Conservation (phyloP, 2,113 vertebrate genomes). For the Nycticryphes semicollaris region DNA sequence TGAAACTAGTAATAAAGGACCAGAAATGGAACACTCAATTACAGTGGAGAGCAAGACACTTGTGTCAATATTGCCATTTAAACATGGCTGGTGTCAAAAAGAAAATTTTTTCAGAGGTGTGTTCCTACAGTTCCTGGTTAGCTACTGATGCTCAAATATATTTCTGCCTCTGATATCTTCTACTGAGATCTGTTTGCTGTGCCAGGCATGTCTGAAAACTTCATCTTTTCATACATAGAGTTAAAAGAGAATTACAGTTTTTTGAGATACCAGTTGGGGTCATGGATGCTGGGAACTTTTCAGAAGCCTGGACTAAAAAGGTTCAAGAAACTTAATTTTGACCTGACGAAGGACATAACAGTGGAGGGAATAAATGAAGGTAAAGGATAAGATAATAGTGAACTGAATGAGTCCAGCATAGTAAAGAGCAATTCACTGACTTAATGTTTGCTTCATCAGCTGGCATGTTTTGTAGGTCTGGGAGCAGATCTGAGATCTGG, state of each 20-base stretch:
- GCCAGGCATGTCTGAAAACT: neutral
- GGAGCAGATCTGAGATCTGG: neutral
- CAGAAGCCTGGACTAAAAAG: neutral
- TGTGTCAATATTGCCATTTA: slow-evolving; percentile 31
- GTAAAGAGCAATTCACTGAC: neutral
- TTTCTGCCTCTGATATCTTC: neutral
- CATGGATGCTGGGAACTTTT: neutral
- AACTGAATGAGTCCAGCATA: neutral
- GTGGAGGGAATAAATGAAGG: neutral
- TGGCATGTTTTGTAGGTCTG: neutral
- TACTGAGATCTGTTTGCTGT: neutral
- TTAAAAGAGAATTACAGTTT: neutral
- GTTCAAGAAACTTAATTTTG: neutral
- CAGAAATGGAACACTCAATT: slow-evolving; percentile 20
- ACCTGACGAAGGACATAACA: neutral
- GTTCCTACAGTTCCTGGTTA: neutral
- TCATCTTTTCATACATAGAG: neutral
- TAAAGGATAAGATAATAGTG: neutral
- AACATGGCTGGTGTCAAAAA: neutral
- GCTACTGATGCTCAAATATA: neutral
- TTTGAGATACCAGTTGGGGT: neutral
- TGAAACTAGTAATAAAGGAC: slow-evolving; percentile 32
- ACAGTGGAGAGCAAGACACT: neutral
- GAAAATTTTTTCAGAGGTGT: neutral
- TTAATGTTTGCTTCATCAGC: neutral